Conservation (phyloP, 2,113 vertebrate species). For the Stigmatopora nigra region DNA sequence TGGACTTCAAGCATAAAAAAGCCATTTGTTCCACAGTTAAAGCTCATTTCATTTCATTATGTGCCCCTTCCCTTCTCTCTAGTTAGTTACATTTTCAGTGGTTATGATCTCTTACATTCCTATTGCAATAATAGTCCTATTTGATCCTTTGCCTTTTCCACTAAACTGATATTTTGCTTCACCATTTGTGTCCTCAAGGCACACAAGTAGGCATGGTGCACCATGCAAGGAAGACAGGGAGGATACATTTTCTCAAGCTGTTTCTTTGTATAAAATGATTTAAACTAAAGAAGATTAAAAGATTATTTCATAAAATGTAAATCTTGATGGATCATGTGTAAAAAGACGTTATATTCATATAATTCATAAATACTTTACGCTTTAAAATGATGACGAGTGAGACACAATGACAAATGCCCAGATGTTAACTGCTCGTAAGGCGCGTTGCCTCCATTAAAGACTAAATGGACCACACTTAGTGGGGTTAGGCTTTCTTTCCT, state of each 20-base stretch:
- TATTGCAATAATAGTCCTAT: constrained; percentile 20
- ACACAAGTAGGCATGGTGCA: constrained; percentile 1
- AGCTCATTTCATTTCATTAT: constrained; percentile 50
- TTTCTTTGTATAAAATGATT: background rate
- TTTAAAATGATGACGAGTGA: background rate
- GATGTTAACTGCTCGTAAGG: background rate
- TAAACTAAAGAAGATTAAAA: too few relatives aligned
- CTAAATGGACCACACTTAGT: background rate
- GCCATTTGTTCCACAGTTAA: constrained; percentile 40
- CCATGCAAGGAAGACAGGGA: too few relatives aligned
- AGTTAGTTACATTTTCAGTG: constrained; percentile 42
- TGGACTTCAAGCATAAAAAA: constrained; percentile 39
- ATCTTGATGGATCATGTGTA: background rate
- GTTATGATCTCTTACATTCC: constrained; percentile 25
- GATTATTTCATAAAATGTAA: too few relatives aligned
- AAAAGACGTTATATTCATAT: background rate
- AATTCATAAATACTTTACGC: background rate
- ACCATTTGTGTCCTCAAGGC: constrained; percentile 12
- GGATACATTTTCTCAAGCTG: background rate
- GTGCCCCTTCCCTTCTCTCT: constrained; percentile 24
- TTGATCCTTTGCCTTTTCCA: constrained; percentile 10
- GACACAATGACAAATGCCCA: background rate
- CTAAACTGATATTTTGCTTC: constrained; percentile 28
- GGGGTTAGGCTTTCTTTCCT: background rate
- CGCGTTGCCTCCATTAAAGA: background rate